Evolutionary conservation across 1,140 invertebrate genomes (phyloP).

Genomic region (Scaptodrosophila lebanonensis): DNA sequence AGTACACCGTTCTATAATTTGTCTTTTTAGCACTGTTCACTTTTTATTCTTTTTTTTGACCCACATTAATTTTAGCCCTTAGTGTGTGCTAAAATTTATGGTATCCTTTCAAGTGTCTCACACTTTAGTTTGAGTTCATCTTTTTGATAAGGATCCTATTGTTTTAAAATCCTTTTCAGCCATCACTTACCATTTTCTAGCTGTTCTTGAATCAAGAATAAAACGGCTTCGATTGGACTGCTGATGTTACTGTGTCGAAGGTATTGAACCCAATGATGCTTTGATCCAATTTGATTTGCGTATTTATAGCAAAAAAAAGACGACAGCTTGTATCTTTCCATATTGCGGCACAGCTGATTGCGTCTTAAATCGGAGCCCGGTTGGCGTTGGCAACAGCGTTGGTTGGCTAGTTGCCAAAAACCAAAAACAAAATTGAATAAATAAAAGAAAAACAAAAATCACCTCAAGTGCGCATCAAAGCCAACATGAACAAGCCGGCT

Average conservation of each 20-base stretch:
- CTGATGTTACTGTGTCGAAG: conserved; percentile 55
- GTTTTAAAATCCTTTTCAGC: too few species aligned
- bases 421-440: conserved; percentile 8
- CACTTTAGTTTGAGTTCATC: too few species aligned
- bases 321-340: not conserved
- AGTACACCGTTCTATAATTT: not conserved
- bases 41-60: too few species aligned
- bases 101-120: too few species aligned
- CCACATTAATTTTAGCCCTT: too few species aligned
- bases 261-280: conserved; percentile 69
- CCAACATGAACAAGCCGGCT: conserved; percentile 13
- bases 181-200: conserved; percentile 47
- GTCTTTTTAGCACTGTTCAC: too few species aligned
- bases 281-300: conserved; percentile 32
- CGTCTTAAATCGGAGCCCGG: conserved; percentile 21
- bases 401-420: conserved; percentile 9
- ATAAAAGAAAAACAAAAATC: conserved; percentile 20
- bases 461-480: conserved; percentile 54
- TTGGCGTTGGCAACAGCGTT: conserved; percentile 34
- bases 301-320: conserved; percentile 51
- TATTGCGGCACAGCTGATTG: conserved; percentile 1
- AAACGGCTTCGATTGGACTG: conserved; percentile 32
- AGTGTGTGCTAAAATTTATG: too few species aligned
- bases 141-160: too few species aligned
- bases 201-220: conserved; percentile 32